phyloP scores from a whole-genome alignment of 2,113 vertebrate species.

The Perca fluviatilis region DNA sequence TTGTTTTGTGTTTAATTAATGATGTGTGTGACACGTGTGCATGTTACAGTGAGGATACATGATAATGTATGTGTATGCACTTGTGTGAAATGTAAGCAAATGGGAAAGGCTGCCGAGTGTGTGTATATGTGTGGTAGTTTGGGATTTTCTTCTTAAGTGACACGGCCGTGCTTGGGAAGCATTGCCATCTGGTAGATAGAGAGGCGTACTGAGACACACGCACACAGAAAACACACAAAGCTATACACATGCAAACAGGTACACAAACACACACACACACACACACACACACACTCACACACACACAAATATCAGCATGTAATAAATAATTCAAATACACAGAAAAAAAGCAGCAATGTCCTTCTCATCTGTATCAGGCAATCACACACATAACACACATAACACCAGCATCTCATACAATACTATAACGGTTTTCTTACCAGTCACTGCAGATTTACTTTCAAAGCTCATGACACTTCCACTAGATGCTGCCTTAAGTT shows the following conservation, averaged over 20 bases:
- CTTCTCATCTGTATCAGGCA: background rate
- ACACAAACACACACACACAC: background rate
- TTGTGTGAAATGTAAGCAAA: background rate
- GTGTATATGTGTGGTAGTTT: constrained; percentile 10
- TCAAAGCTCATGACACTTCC: background rate
- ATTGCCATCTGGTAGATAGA: constrained; percentile 71
- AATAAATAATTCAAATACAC: constrained; percentile 44
- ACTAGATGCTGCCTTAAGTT: background rate
- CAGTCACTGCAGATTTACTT: constrained; percentile 1
- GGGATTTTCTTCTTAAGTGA: constrained; percentile 75
- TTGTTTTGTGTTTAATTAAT: constrained; percentile 31
- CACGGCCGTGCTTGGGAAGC: constrained; percentile 62
- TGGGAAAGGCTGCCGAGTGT: constrained; percentile 1
- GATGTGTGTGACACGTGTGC: background rate
- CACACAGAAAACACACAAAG: background rate
- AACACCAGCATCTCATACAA: background rate
- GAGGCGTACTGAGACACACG: constrained; percentile 48
- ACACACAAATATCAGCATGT: constrained; percentile 18
- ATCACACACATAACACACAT: background rate
- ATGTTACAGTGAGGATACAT: background rate
- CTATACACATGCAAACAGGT: no score
- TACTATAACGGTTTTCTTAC: background rate
- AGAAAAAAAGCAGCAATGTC: background rate
- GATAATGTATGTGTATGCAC: background rate
- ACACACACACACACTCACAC: constrained; percentile 9